A percentile compares a stretch with the other conserved stretches of the same genome.
Evolutionary conservation across 2,888 invertebrate genomes (phyloP).

Genomic region (Chirona hameri): DNA sequence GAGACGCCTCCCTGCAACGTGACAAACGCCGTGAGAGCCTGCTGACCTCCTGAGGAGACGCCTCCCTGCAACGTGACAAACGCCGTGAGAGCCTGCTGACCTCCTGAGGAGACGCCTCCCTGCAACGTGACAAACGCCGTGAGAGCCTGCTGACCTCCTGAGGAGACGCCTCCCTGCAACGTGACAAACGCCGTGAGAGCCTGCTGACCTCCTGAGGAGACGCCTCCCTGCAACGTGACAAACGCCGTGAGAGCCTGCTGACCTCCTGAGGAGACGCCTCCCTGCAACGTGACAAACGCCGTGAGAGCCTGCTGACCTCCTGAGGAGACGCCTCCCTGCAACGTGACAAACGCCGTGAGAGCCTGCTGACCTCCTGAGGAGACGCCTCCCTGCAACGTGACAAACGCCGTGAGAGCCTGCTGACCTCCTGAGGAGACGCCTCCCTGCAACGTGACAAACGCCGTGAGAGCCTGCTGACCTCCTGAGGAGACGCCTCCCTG

Average conservation of each 20-base stretch:
- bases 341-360: conserved; percentile 66
- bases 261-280: conserved; percentile 45
- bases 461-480: conserved; percentile 61
- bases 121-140: conserved; percentile 67
- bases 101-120: conserved; percentile 44
- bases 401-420: conserved; percentile 65
- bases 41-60: conserved; percentile 48
- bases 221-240: conserved; percentile 57
- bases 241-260: conserved; percentile 65
- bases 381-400: conserved; percentile 56
- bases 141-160: conserved; percentile 56
- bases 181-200: conserved; percentile 67
- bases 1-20: conserved; percentile 54
- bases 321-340: conserved; percentile 47
- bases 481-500: conserved; percentile 42
- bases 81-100: conserved; percentile 62
- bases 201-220: conserved; percentile 50
- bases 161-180: conserved; percentile 51
- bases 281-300: conserved; percentile 63
- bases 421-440: conserved; percentile 47
- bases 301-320: conserved; percentile 60
- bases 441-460: conserved; percentile 63
- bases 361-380: conserved; percentile 53
- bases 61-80: conserved; percentile 61
- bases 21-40: conserved; percentile 66